phyloP scores from a whole-genome alignment of 2,797 vertebrate genomes.

The Syngnathus rostellatus region DNA sequence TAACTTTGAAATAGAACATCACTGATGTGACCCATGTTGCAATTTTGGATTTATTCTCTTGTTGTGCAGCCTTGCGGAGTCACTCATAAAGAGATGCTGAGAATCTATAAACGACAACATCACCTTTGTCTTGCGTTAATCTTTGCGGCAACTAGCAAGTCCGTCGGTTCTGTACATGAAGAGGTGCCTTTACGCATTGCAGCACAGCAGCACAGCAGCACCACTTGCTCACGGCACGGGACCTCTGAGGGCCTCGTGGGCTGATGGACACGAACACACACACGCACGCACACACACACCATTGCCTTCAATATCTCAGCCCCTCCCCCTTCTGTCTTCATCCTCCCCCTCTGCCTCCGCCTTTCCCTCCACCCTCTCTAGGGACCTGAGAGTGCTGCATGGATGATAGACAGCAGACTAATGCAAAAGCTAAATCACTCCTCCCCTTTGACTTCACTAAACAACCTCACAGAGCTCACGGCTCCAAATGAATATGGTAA shows the following conservation, averaged over 20 bases:
- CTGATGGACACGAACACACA: conserved; percentile 42
- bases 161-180: conserved; percentile 35
- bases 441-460: conserved; percentile 49
- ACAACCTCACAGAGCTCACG: conserved; percentile 37
- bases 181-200: conserved; percentile 65
- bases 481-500: conserved; percentile 30
- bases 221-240: conserved; percentile 53
- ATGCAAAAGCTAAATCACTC: conserved; percentile 51
- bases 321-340: conserved; percentile 12
- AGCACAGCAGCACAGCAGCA: conserved; percentile 56
- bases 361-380: conserved; percentile 33
- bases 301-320: conserved; percentile 6
- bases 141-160: conserved; percentile 26
- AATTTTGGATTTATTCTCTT: not conserved
- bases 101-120: conserved; percentile 9
- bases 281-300: conserved; percentile 2
- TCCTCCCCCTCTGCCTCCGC: conserved; percentile 16
- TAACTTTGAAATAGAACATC: too few relatives aligned
- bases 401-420: conserved; percentile 60
- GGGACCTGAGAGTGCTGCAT: conserved; percentile 51
- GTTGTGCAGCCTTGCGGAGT: not conserved
- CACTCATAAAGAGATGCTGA: conserved; percentile 7
- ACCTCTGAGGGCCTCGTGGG: conserved; percentile 44
- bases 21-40: not conserved
- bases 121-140: conserved; percentile 10